Percentiles rank a stretch among this genome's conserved stretches.
phyloP scores from a whole-genome alignment of 2,113 vertebrate genomes.

The Delphinus delphis region DNA sequence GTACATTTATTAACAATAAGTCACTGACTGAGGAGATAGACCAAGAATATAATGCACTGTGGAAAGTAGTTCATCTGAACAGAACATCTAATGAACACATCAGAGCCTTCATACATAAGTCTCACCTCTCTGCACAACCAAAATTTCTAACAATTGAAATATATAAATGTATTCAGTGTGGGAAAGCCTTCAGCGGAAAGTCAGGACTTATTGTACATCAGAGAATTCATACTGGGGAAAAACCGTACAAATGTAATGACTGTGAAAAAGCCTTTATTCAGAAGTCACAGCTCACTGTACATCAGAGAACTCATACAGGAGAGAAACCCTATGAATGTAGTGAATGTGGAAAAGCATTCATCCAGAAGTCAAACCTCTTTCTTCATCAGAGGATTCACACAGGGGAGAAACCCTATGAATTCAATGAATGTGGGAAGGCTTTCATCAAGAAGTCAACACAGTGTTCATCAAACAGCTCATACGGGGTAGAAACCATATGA shows the following conservation, averaged over 20 bases:
- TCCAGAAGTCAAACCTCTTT: conserved; percentile 81
- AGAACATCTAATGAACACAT: not conserved
- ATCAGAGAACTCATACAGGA: conserved; percentile 82
- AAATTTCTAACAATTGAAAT: conserved; percentile 4
- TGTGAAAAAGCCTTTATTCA: conserved; percentile 72
- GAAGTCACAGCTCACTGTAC: conserved; percentile 83
- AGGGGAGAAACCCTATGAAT: conserved; percentile 70
- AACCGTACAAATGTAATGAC: conserved; percentile 55
- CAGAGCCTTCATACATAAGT: conserved; percentile 3
- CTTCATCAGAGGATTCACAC: conserved; percentile 74
- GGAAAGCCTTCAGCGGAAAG: conserved; percentile 40
- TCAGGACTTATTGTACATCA: conserved; percentile 19
- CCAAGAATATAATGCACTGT: not conserved
- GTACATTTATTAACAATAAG: not conserved
- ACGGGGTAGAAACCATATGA: conserved; percentile 67
- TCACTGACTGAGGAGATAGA: not conserved
- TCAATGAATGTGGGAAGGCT: conserved; percentile 57
- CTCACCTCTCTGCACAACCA: not conserved
- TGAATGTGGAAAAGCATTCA: conserved; percentile 84
- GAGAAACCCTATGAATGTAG: conserved; percentile 83
- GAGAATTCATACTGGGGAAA: conserved; percentile 54
- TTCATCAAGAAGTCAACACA: conserved; percentile 53
- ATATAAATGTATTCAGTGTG: conserved; percentile 47
- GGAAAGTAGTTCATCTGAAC: not conserved
- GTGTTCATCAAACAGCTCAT: conserved; percentile 49